Base-by-base conservation (phyloP, 2,797 vertebrate genomes). In the Hapalemur alaotrensis region DNA sequence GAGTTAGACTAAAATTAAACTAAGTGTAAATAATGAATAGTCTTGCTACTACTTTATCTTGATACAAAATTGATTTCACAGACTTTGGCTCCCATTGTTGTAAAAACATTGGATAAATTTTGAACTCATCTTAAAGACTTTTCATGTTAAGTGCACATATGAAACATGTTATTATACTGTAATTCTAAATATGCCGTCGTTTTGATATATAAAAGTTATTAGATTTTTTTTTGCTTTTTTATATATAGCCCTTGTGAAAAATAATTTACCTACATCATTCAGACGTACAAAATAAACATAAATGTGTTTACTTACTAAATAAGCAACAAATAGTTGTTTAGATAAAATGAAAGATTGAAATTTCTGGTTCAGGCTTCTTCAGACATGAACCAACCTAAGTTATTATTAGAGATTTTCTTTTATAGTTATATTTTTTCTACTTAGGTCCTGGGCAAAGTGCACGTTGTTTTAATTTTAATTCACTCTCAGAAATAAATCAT, bases 401-500 rank as follows among this genome's bases (percentile, higher is more conserved):
- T 75, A 32, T 72, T 59, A 81, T 91, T 38, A 75, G 32, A n/a
- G 61, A 3, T 38, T 90, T 82, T 54, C 2, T 80, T 43, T 61
- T 46, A 89, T 76, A 94, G 4, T 75, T 43, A 30, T 23, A 59
- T 57, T 69, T 59, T 87, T 95, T 90, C 41, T 57, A 14, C 17
- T 18, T 88, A 17, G 4, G 9, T 78, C 5, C 3, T 80, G 12
- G 8, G 9, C 25, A 78, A 93, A 12, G 13, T 48, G 0, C 7
- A 69, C 61, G 22, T 1, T 89, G 70, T 35, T 93, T 46, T 57
- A 61, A 25, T 92, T 65, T 96, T 94, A 93, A 89, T n/a, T 96
- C n/a, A 75, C 10, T 92, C 52, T 61, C 30, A 61, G 87, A 41
- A 82, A 38, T 1, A 54, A 57, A 79, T n/a, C 32, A 96, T 32